phyloP scores from a whole-genome alignment of 2,797 vertebrate genomes.

The Gallinago nigripennis region DNA sequence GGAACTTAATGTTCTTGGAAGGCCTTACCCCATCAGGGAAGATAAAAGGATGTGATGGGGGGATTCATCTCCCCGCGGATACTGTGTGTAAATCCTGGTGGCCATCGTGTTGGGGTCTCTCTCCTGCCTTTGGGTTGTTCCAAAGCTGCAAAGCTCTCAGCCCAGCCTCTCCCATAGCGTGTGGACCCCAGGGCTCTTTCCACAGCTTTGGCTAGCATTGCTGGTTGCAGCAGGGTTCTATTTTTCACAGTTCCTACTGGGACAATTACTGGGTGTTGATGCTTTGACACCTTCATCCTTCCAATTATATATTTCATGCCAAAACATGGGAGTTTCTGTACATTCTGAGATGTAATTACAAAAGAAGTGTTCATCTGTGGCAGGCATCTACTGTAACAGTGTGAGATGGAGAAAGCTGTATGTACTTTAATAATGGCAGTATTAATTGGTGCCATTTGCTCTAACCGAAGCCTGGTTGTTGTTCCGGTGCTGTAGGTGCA shows the following conservation, averaged over 20 bases:
- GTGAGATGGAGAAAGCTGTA: neutral
- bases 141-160: neutral
- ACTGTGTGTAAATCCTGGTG: neutral
- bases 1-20: rapidly evolving
- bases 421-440: neutral
- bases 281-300: too few relatives aligned
- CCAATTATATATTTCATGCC: neutral
- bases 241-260: rapidly evolving
- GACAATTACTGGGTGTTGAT: too few relatives aligned
- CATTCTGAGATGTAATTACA: too few relatives aligned
- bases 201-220: rapidly evolving
- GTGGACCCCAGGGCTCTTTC: neutral
- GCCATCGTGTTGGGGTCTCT: rapidly evolving
- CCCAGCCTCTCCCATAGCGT: neutral
- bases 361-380: rapidly evolving
- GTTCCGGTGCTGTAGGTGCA: neutral
- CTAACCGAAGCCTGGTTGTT: neutral
- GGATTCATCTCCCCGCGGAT: neutral
- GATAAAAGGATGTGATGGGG: too few relatives aligned
- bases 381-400: rapidly evolving
- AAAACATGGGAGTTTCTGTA: neutral
- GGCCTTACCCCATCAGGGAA: rapidly evolving
- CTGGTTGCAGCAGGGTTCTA: too few relatives aligned
- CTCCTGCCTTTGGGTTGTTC: neutral
- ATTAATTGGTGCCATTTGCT: neutral